Base-by-base conservation (phyloP, 2,113 vertebrate genomes). In the Oryzias javanicus region DNA sequence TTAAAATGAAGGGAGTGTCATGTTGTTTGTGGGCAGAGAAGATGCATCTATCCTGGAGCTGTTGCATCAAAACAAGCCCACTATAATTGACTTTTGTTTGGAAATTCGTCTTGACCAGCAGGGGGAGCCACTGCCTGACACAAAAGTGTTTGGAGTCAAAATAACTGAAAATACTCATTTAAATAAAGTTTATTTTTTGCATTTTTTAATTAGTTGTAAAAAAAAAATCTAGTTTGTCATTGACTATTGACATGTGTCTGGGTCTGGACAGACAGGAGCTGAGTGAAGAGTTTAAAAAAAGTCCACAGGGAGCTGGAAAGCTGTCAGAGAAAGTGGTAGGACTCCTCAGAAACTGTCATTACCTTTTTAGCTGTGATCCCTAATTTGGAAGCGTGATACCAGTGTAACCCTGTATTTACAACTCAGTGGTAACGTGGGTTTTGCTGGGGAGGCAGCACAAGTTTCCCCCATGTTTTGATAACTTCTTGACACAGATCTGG, bases 41-140 rank as follows among this genome's bases (percentile, higher is more conserved):
- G 6, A 29, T 29, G 35, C 35, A 13, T 35, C 35, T 3, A 12
- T 10, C 35, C 2, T 3, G 10, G 35, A 35, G 35, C 35, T 35
- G 35, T 35, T 35, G 35, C 35, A 12, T 10, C 35, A 35, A 35
- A 35, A 35, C 35, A 35, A 35, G 35, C 0, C 8, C 35, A 35
- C 35, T 12, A 35, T 12, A 35, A 35, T 7, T n/a, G 16, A n/a
- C 44, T 16, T 16, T 46, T 46, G 8, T 47, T 5, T 12, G 17
- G n/a, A 18, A 18, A 3, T 47, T 6, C n/a, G n/a, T n/a, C 12
- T 8, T 12, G n/a, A n/a, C 16, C 88, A 84, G 87, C 86, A 91
- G 90, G 85, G 89, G 89, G 89, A 87, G 89, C 88, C 63, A 84
- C 86, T 84, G 79, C 46, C 72, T 85, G 83, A 78, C 82, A 64